Evolutionary conservation across 2,888 invertebrate species (phyloP).

Genomic region (Drosophila anomelani): DNA sequence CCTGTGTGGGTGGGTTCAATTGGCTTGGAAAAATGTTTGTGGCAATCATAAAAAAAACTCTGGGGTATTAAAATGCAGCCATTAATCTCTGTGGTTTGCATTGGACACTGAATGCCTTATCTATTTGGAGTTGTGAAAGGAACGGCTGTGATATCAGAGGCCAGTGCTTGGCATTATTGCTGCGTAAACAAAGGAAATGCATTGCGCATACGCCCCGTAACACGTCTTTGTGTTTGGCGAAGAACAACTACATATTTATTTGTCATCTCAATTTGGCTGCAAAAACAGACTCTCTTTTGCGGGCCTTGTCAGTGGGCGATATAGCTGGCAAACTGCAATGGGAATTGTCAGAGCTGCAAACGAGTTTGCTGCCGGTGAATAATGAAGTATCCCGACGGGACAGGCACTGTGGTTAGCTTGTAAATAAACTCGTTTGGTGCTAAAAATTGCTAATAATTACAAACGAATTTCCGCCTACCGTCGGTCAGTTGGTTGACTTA

Average conservation of each 20-base stretch:
- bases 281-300: slow-evolving; percentile 2
- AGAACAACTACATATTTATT: slow-evolving; percentile 25
- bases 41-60: slow-evolving; percentile 6
- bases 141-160: slow-evolving; percentile 28
- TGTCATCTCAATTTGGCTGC: slow-evolving; percentile 25
- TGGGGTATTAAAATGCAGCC: slow-evolving; percentile 10
- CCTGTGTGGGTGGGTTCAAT: slow-evolving; percentile 35
- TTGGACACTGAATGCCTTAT: slow-evolving; percentile 12
- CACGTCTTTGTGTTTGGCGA: slow-evolving; percentile 16
- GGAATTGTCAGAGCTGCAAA: slow-evolving; percentile 51
- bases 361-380: slow-evolving; percentile 50
- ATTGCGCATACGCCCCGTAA: slow-evolving; percentile 55
- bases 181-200: slow-evolving; percentile 37
- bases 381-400: slow-evolving; percentile 27
- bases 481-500: slow-evolving; percentile 51
- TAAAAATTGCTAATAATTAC: slow-evolving; percentile 62
- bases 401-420: slow-evolving; percentile 22
- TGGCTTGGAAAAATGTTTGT: slow-evolving; percentile 18
- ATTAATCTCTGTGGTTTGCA: slow-evolving; percentile 24
- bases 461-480: slow-evolving; percentile 72
- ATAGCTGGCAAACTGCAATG: slow-evolving; percentile 36
- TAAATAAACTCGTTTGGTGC: slow-evolving; percentile 65
- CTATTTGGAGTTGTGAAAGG: slow-evolving; percentile 12
- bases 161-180: slow-evolving; percentile 8
- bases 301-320: slow-evolving; percentile 48